Evolutionary conservation across 1,140 invertebrate species (phyloP), one percentile per base, ranked within the genome.

Genomic region (Conus ventricosus): DNA sequence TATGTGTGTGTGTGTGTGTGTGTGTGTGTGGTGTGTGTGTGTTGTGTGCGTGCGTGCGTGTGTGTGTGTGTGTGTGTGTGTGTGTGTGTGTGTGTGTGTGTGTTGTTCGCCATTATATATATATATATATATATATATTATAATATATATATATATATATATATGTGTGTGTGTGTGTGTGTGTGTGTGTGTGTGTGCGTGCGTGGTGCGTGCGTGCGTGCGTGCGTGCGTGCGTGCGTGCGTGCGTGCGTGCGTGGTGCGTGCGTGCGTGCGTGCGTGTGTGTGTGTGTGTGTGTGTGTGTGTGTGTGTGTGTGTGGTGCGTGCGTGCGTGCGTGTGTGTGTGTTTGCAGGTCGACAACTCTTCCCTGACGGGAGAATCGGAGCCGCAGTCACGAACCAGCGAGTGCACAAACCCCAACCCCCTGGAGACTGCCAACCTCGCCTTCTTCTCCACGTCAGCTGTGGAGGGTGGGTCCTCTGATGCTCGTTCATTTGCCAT

Each of bases 361-460:
- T 96, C 96, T 5, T 96, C 96, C 5, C 96, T 99, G 93, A 99
- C 99, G 91, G 98, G 99, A 92, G 99, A 99, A 96, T 99, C 98
- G 71, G 98, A 99, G 95, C 98, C 98, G 0, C 98, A 99, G 93
- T 97, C 97, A 88, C 97, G 98, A 93, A 97, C 97, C 89, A 96
- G 97, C n/a, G 98, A 99, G 91, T 98, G 97, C 94, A 99, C 98
- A 85, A 97, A 99, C 95, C 98, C 99, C 91, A 99, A 99, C 95
- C 98, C 98, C 1, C 96, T 99, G 91, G 98, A 99, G 96, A 99
- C 98, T 57, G 98, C 11, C 60, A 99, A 99, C 95, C 95, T 99
- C 91, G 98, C 98, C 83, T 99, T 99, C 96, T 99, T 99, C 96
- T 99, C 98, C 71, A 99, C 98, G 57, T 99, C 99, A 95, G 98